Evolutionary conservation across 2,888 invertebrate genomes (phyloP).

Genomic region (Yponomeuta evonymella): DNA sequence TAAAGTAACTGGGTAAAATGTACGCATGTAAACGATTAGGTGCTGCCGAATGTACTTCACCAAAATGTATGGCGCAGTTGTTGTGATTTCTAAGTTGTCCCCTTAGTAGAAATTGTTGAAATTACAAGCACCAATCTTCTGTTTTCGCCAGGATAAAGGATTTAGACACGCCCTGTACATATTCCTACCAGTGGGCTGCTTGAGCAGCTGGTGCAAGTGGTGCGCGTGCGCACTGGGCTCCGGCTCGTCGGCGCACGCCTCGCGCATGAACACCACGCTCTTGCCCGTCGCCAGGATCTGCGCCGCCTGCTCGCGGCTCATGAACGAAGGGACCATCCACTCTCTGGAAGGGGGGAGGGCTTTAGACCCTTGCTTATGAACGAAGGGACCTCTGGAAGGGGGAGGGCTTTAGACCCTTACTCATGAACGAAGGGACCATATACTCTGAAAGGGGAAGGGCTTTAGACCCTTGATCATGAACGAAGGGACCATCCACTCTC

Average conservation of each 20-base stretch:
- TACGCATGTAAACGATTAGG: no score
- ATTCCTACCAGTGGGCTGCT: constrained; percentile 34
- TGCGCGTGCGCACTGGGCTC: constrained; percentile 75
- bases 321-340: constrained; percentile 94
- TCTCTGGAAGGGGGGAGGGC: constrained; percentile 64
- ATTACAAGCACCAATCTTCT: no score
- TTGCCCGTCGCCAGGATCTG: constrained; percentile 96
- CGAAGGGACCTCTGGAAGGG: constrained; percentile 79
- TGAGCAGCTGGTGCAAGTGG: constrained; percentile 80
- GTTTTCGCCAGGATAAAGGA: no score
- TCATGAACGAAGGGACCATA: constrained; percentile 95
- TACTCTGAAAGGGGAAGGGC: constrained; percentile 71
- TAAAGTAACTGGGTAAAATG: no score
- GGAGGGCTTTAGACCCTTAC: no score
- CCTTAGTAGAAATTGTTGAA: no score
- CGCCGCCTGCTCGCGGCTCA: constrained; percentile 88
- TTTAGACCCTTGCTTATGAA: constrained; percentile 83
- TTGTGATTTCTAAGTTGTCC: no score
- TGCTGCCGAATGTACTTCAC: no score
- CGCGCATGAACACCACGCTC: constrained; percentile 95
- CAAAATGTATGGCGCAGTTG: no score
- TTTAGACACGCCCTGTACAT: no score
- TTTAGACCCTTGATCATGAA: constrained; percentile 83
- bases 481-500: constrained; percentile 92
- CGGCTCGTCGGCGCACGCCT: constrained; percentile 90